Conservation (phyloP, 2,888 invertebrate genomes). For the Catocala sponsa region DNA sequence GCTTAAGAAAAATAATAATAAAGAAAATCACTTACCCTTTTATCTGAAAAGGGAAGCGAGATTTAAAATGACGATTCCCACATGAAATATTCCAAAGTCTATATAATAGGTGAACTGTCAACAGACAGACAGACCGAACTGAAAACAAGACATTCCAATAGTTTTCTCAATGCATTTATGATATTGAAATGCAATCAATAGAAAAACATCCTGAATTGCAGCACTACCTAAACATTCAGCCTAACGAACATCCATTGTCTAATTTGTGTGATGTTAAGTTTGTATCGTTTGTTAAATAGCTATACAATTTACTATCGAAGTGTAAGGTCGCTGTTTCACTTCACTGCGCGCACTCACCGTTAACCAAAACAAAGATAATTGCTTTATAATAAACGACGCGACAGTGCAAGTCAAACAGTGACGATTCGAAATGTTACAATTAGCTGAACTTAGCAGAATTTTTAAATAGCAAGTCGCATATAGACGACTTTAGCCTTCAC, state of each 20-base stretch:
- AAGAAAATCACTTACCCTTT: constrained; percentile 45
- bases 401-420: constrained; percentile 38
- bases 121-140: constrained; percentile 34
- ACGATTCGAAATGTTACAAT: constrained; percentile 49
- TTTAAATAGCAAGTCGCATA: constrained; percentile 60
- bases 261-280: constrained; percentile 50
- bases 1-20: constrained; percentile 15
- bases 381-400: constrained; percentile 2
- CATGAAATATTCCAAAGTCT: constrained; percentile 22
- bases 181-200: constrained; percentile 5
- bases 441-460: constrained; percentile 64
- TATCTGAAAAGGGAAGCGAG: constrained; percentile 41
- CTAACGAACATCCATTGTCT: constrained; percentile 42
- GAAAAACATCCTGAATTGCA: constrained; percentile 23
- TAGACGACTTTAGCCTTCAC: constrained; percentile 64
- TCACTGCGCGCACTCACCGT: constrained; percentile 12
- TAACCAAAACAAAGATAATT: constrained; percentile 31
- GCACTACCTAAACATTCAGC: constrained; percentile 52
- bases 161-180: constrained; percentile 26
- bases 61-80: constrained; percentile 34
- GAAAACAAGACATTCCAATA: constrained; percentile 35
- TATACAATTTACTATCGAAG: constrained; percentile 32
- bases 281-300: constrained; percentile 47
- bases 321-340: constrained; percentile 33
- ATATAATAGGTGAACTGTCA: constrained; percentile 21